Evolutionary conservation across 2,888 invertebrate genomes (phyloP).

Genomic region (Parasteatoda lunata): DNA sequence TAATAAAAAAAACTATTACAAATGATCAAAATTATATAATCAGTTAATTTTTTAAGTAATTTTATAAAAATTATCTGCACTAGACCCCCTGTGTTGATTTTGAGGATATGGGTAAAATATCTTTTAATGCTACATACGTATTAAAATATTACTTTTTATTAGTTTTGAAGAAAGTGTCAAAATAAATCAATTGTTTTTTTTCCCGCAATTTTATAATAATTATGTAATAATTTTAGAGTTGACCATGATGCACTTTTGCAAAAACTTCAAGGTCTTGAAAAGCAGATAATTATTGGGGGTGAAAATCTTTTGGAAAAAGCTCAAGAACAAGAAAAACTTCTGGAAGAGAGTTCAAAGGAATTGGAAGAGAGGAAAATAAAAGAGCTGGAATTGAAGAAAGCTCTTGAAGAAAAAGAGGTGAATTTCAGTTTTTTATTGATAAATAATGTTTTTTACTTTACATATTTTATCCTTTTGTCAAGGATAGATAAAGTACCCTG

Average conservation of each 20-base stretch:
- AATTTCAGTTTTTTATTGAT: background rate
- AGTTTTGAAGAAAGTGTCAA: too few species aligned
- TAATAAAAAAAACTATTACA: too few species aligned
- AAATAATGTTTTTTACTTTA: background rate
- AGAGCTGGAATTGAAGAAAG: constrained; percentile 86
- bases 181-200: background rate
- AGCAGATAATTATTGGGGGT: constrained; percentile 97
- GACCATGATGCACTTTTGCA: constrained; percentile 85
- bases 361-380: constrained; percentile 85
- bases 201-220: background rate
- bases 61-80: too few species aligned
- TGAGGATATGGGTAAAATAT: too few species aligned
- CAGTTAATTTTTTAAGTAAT: too few species aligned
- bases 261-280: constrained; percentile 91
- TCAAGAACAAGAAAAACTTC: constrained; percentile 90
- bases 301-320: constrained; percentile 98
- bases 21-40: too few species aligned
- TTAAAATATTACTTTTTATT: too few species aligned
- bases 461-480: background rate
- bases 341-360: constrained; percentile 90
- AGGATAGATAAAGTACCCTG: too few species aligned
- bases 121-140: too few species aligned
- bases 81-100: too few species aligned
- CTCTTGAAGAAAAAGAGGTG: constrained; percentile 89
- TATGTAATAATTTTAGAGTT: constrained; percentile 55